phyloP scores from a whole-genome alignment of 1,140 invertebrate genomes.

The Temnothorax nylanderi region DNA sequence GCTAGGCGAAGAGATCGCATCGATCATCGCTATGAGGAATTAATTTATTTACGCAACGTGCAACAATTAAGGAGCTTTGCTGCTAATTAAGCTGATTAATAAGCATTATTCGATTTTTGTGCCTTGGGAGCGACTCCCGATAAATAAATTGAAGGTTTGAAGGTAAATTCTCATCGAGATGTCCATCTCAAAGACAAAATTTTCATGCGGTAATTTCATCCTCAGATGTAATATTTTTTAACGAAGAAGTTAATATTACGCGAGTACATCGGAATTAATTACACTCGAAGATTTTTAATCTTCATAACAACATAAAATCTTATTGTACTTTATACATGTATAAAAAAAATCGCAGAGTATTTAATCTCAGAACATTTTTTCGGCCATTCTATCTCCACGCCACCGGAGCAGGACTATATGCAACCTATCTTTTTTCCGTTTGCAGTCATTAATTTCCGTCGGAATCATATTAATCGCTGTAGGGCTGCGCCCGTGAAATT shows the following conservation, averaged over 20 bases:
- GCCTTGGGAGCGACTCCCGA: slow-evolving; percentile 54
- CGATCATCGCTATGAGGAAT: slow-evolving; percentile 39
- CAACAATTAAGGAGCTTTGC: slow-evolving; percentile 30
- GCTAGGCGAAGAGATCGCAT: slow-evolving; percentile 35
- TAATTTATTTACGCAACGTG: slow-evolving; percentile 48
- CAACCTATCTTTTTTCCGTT: slow-evolving; percentile 63
- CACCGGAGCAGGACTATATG: background rate
- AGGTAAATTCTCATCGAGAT: slow-evolving; percentile 30
- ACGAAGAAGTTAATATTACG: background rate
- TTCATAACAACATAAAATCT: background rate
- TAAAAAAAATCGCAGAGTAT: background rate
- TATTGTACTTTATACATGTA: background rate
- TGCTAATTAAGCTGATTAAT: slow-evolving; percentile 53
- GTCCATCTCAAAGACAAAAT: slow-evolving; percentile 16
- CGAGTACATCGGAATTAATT: background rate
- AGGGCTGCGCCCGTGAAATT: slow-evolving; percentile 75
- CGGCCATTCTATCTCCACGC: background rate
- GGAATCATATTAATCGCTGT: slow-evolving; percentile 78
- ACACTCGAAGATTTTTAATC: background rate
- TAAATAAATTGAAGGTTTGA: slow-evolving; percentile 47
- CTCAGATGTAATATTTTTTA: background rate
- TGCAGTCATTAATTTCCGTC: slow-evolving; percentile 75
- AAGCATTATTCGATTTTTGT: slow-evolving; percentile 53
- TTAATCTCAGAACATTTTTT: slow-evolving; percentile 18
- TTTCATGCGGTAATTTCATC: slow-evolving; percentile 13